Percentiles rank a stretch among this genome's conserved stretches.
phyloP scores from a whole-genome alignment of 2,888 invertebrate species.

The Elgonia sp. region DNA sequence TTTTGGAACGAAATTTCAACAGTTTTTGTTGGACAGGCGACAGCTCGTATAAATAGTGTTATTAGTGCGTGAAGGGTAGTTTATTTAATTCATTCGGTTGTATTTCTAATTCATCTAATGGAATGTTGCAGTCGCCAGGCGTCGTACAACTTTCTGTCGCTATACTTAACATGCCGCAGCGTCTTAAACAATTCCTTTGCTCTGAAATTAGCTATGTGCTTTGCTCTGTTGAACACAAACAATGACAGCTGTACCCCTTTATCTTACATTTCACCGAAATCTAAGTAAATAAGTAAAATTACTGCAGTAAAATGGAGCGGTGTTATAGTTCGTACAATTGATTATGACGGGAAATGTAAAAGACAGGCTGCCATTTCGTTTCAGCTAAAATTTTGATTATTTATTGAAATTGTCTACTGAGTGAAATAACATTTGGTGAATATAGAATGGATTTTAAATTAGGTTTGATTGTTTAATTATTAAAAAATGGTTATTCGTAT shows the following conservation, averaged over 20 bases:
- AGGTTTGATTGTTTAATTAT: too few species aligned
- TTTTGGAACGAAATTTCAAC: slow-evolving; percentile 20
- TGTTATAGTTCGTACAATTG: slow-evolving; percentile 35
- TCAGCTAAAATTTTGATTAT: background rate
- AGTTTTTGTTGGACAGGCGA: slow-evolving; percentile 29
- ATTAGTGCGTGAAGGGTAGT: slow-evolving; percentile 35
- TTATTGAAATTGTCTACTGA: background rate
- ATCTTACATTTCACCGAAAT: slow-evolving; percentile 44
- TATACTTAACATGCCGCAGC: background rate
- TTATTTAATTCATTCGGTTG: slow-evolving; percentile 34
- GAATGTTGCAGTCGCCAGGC: slow-evolving; percentile 20
- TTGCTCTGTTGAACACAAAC: slow-evolving; percentile 43
- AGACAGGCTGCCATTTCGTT: slow-evolving; percentile 20
- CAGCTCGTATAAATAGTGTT: slow-evolving; percentile 2
- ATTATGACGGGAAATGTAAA: slow-evolving; percentile 29
- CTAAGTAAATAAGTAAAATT: slow-evolving; percentile 53
- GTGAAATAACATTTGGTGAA: background rate
- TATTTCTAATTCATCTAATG: slow-evolving; percentile 55
- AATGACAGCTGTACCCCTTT: slow-evolving; percentile 43
- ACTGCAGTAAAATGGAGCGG: background rate
- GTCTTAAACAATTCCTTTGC: slow-evolving; percentile 45
- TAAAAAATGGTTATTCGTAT: too few species aligned
- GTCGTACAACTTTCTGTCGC: slow-evolving; percentile 11
- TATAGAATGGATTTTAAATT: background rate
- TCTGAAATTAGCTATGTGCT: slow-evolving; percentile 23